Percentiles rank a stretch among this genome's conserved stretches.
phyloP scores from a whole-genome alignment of 2,888 invertebrate genomes.

The Lottia gigantea region DNA sequence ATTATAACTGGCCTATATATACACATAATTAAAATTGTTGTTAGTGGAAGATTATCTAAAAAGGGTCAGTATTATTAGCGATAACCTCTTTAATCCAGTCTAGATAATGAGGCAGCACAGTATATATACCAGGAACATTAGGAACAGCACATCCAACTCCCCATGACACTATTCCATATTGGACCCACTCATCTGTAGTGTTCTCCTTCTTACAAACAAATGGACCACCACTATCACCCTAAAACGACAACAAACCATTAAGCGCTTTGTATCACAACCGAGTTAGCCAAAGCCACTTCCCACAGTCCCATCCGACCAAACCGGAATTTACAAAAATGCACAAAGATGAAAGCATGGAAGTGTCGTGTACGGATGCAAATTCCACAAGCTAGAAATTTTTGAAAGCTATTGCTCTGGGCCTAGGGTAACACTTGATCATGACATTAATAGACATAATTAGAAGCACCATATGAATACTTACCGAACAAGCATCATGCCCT shows the following conservation, averaged over 20 bases:
- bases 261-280: too few species aligned
- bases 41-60: neutral
- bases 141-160: conserved; percentile 64
- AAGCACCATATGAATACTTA: conserved; percentile 27
- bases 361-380: too few species aligned
- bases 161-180: conserved; percentile 63
- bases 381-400: neutral
- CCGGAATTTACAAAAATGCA: too few species aligned
- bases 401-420: neutral
- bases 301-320: too few species aligned
- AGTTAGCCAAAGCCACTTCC: too few species aligned
- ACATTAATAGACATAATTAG: neutral
- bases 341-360: too few species aligned
- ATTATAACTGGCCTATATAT: too few species aligned
- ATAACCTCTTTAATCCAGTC: conserved; percentile 53
- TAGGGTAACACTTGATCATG: too few species aligned
- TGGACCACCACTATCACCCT: conserved; percentile 68
- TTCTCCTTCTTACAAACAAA: conserved; percentile 53
- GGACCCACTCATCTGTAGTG: conserved; percentile 49
- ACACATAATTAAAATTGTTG: too few species aligned
- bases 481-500: conserved; percentile 54
- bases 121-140: conserved; percentile 64
- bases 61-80: conserved; percentile 27
- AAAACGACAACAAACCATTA: conserved; percentile 16
- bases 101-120: conserved; percentile 56